A percentile compares a stretch with the other conserved stretches of the same genome.
Evolutionary conservation across 2,113 vertebrate species (phyloP).

Genomic region (Garra rufa): DNA sequence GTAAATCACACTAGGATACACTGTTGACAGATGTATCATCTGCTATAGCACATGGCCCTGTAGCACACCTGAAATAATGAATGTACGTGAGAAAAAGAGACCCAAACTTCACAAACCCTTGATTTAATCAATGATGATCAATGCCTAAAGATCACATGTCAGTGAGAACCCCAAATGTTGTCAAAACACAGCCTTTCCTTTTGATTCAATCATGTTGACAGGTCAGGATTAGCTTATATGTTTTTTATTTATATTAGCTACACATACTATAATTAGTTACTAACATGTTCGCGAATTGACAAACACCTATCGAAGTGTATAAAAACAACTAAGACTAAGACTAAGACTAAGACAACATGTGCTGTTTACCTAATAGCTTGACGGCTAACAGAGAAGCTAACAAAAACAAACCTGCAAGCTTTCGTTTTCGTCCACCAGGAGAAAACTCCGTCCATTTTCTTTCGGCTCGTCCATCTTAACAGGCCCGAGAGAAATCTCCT

Average conservation of each 20-base stretch:
- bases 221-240: neutral
- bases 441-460: slow-evolving; percentile 69
- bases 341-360: no score
- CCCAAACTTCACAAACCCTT: neutral
- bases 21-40: slow-evolving; percentile 15
- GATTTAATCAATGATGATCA: neutral
- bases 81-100: neutral
- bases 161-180: neutral
- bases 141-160: neutral
- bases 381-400: slow-evolving; percentile 30
- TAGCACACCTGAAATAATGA: neutral
- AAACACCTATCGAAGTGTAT: neutral
- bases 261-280: neutral
- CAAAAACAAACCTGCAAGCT: slow-evolving; percentile 75
- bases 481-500: slow-evolving; percentile 61
- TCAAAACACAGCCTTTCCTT: neutral
- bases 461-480: slow-evolving; percentile 48
- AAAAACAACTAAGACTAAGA: neutral
- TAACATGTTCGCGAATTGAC: neutral
- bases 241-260: neutral
- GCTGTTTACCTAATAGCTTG: slow-evolving; percentile 18
- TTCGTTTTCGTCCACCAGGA: slow-evolving; percentile 81
- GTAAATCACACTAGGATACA: neutral
- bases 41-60: neutral
- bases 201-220: neutral